Evolutionary conservation across 1,140 invertebrate species (phyloP), one percentile per base, ranked within the genome.

Genomic region (Reticulitermes speratus): DNA sequence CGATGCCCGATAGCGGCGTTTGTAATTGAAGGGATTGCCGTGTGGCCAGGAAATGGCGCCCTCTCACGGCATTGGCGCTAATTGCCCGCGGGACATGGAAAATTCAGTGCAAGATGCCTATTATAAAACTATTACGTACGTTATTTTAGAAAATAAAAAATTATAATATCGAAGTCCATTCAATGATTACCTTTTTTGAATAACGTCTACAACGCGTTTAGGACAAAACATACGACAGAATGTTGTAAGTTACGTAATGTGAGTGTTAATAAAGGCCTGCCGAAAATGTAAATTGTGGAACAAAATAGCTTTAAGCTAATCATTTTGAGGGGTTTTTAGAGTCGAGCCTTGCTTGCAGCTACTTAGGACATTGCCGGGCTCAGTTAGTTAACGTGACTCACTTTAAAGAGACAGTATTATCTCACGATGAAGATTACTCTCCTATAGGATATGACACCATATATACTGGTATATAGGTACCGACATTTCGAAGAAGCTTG

Each of bases 111-210:
- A 30, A 30, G 65, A 75, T 0, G 65, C 8, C n/a, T 75, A 75
- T 75, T 75, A 75, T 30, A 75, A 75, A 75, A 75, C 65, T 75
- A 75, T 75, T 75, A 75, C 3, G n/a, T 75, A 75, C n/a, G n/a
- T 8, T 1, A 5, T 21, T 5, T 19, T 8, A 30, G n/a, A 30
- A n/a, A n/a, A 12, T 30, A 30, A 11, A 30, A 75, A 75, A 69
- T n/a, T 11, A 25, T 30, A 75, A 7, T 30, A 65, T n/a, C 2
- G 8, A 65, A 75, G 65, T 12, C 25, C 65, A 75, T 75, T 75
- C 65, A 30, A 75, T 75, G 30, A 75, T 30, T 30, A 14, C 65
- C 25, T 14, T 75, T 25, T 75, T 30, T 75, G 25, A 75, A n/a
- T 8, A 75, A 30, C 14, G 12, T 30, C 65, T 75, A 75, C 65